Conservation (phyloP, 2,888 invertebrate genomes). For the Lycaena phlaeas region DNA sequence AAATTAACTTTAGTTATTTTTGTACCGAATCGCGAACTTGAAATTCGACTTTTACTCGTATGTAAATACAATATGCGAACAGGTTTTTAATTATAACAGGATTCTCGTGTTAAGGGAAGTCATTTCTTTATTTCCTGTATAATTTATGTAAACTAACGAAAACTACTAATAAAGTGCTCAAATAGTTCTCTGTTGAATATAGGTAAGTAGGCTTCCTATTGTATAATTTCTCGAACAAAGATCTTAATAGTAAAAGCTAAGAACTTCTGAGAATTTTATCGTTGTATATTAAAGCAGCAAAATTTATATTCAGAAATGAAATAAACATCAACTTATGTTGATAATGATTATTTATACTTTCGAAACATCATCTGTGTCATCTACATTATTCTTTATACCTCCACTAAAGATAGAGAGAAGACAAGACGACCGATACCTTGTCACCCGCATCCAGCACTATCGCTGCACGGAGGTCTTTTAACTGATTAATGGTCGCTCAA, state of each 20-base stretch:
- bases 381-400: no score
- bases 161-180: not conserved
- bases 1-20: not conserved
- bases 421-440: no score
- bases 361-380: no score
- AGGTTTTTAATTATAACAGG: slow-evolving; percentile 3
- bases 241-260: not conserved
- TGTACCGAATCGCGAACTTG: slow-evolving; percentile 1
- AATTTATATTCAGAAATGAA: no score
- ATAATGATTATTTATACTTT: no score
- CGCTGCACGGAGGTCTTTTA: no score
- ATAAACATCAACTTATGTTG: no score
- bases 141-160: not conserved
- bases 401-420: no score
- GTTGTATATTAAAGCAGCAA: not conserved
- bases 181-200: not conserved
- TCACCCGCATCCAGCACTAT: no score
- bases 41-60: not conserved
- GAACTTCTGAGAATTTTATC: not conserved
- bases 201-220: not conserved
- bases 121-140: slow-evolving; percentile 2
- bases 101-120: not conserved
- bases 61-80: not conserved
- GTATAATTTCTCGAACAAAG: not conserved
- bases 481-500: not conserved